These are phyloP conservation scores for Dichetophora obliterata DNA, from an alignment of 2,888 invertebrate genomes.

Conservation along the genomic window DNA sequence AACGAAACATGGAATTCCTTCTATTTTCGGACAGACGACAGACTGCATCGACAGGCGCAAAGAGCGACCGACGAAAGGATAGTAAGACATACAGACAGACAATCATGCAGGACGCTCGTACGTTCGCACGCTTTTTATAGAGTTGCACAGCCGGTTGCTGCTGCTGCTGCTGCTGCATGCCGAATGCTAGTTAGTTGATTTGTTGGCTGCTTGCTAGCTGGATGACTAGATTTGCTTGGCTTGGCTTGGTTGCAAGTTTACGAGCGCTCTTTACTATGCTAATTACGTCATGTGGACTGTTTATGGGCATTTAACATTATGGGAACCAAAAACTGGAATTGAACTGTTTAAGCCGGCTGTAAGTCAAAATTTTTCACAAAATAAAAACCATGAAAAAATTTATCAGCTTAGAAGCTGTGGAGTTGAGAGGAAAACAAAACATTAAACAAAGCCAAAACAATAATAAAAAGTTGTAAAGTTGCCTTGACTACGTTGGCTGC, in stretches of 20 bases:
- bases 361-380: conserved; percentile 25
- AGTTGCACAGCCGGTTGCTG: conserved; percentile 24
- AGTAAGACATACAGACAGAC: background rate
- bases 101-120: conserved; percentile 13
- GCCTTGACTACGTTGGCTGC: background rate
- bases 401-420: background rate
- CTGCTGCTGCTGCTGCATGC: conserved; percentile 14
- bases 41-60: background rate
- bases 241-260: conserved; percentile 42
- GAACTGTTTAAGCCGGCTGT: conserved; percentile 47
- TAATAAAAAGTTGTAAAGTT: conserved; percentile 15
- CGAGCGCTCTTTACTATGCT: conserved; percentile 64
- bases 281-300: conserved; percentile 68
- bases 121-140: conserved; percentile 43
- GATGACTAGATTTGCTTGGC: background rate
- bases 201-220: conserved; percentile 29
- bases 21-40: too few relatives aligned
- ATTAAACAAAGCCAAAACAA: conserved; percentile 1
- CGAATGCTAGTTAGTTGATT: conserved; percentile 51
- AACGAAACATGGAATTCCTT: background rate
- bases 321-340: conserved; percentile 69
- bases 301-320: conserved; percentile 67
- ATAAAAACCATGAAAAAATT: background rate
- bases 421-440: background rate
- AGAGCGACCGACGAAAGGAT: background rate